Percentiles rank a stretch among this genome's conserved stretches.
These are phyloP conservation scores for Paraplagusia blochii DNA, from an alignment of 2,113 vertebrate species.

Conservation along the genomic window DNA sequence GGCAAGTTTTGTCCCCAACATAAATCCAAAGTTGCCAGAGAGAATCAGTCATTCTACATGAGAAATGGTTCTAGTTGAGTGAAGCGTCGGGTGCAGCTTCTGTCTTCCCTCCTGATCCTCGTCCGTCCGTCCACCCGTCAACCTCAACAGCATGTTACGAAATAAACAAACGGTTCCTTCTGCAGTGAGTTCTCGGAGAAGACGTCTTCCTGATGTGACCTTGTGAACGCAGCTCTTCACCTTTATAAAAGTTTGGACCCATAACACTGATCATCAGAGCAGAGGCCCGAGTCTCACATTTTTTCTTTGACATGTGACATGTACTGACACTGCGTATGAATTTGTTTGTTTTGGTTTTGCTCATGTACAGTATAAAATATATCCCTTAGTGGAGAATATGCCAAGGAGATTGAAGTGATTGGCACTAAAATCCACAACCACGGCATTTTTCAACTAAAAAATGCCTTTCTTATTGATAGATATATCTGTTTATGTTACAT, in stretches of 20 bases:
- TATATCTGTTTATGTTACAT: conserved; percentile 46
- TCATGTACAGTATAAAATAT: conserved; percentile 23
- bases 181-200: conserved; percentile 9
- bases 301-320: conserved; percentile 39
- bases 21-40: conserved; percentile 13
- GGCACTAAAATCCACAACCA: conserved; percentile 34
- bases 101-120: conserved; percentile 56
- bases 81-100: conserved; percentile 58
- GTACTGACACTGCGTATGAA: conserved; percentile 20
- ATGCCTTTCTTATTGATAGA: conserved; percentile 34
- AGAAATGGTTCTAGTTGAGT: conserved; percentile 27
- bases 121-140: conserved; percentile 15
- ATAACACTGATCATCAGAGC: conserved; percentile 8
- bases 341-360: conserved; percentile 16
- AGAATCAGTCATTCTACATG: conserved; percentile 20
- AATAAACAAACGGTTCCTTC: conserved; percentile 1
- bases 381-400: conserved; percentile 13
- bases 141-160: conserved; percentile 40
- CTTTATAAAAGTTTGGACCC: neutral
- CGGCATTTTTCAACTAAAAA: conserved; percentile 10
- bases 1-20: conserved; percentile 31
- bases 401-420: conserved; percentile 29
- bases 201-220: conserved; percentile 37
- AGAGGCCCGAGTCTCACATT: conserved; percentile 12
- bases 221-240: conserved; percentile 28